Conservation (phyloP, 2,888 invertebrate genomes). For the Notodonta dromedarius region DNA sequence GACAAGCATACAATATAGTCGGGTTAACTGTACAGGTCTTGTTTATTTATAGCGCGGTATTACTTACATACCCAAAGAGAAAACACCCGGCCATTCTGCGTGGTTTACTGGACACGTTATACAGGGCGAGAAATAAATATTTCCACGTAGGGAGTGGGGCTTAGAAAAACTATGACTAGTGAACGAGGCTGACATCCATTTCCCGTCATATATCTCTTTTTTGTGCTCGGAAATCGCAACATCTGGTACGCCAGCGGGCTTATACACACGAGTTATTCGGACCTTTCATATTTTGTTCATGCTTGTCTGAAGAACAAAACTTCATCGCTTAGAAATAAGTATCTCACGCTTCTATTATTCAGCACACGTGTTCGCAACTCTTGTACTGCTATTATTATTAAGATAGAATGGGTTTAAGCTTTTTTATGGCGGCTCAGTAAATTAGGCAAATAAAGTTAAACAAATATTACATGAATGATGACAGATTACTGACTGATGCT, state of each 20-base stretch:
- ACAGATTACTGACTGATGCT: no score
- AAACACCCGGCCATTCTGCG: constrained; percentile 17
- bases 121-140: constrained; percentile 40
- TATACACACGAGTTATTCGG: constrained; percentile 45
- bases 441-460: neutral
- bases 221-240: constrained; percentile 73
- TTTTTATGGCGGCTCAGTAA: neutral
- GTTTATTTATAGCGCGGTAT: constrained; percentile 1
- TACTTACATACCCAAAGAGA: constrained; percentile 2
- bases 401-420: neutral
- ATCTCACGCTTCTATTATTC: constrained; percentile 36
- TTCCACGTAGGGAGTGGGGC: constrained; percentile 36
- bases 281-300: constrained; percentile 48
- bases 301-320: constrained; percentile 46
- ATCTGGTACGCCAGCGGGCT: constrained; percentile 63
- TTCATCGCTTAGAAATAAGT: constrained; percentile 21
- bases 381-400: constrained; percentile 1
- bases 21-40: neutral
- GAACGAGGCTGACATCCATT: constrained; percentile 71
- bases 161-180: constrained; percentile 67
- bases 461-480: neutral
- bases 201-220: constrained; percentile 75
- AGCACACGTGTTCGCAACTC: constrained; percentile 13
- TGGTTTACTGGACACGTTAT: constrained; percentile 27
- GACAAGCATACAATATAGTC: constrained; percentile 12